Evolutionary conservation across 2,797 vertebrate species (phyloP).

Genomic region (Psittacula derbiana): DNA sequence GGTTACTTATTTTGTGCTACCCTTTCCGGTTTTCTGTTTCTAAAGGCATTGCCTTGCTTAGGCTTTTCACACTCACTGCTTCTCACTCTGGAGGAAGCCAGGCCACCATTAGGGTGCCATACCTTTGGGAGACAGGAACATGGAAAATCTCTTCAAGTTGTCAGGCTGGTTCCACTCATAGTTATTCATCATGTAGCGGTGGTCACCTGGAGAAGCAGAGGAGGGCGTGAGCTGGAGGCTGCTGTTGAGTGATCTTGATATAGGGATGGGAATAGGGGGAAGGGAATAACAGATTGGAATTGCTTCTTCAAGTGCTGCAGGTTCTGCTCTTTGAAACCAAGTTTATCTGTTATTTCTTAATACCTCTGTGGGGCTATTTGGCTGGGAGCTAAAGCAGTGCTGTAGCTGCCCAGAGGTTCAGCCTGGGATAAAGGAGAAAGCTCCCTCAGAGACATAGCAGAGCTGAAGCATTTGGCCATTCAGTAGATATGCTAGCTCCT

Average conservation of each 20-base stretch:
- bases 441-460: neutral
- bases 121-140: conserved; percentile 82
- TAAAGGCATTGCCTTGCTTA: neutral
- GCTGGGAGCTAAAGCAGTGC: neutral
- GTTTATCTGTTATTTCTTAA: neutral
- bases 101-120: neutral
- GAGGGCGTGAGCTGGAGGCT: neutral
- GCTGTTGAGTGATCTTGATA: neutral
- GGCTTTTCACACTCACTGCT: neutral
- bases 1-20: neutral
- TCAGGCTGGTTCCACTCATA: conserved; percentile 76
- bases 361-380: neutral
- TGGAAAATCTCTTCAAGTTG: conserved; percentile 79
- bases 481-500: neutral
- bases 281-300: neutral
- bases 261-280: neutral
- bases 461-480: neutral
- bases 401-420: neutral
- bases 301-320: neutral
- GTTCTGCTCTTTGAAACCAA: neutral
- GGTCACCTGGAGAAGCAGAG: conserved; percentile 63
- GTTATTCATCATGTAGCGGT: conserved; percentile 77
- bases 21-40: neutral
- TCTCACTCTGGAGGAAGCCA: neutral
- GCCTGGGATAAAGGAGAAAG: neutral